Base-by-base conservation (phyloP, 2,113 vertebrate species). In the Centropus bengalensis region DNA sequence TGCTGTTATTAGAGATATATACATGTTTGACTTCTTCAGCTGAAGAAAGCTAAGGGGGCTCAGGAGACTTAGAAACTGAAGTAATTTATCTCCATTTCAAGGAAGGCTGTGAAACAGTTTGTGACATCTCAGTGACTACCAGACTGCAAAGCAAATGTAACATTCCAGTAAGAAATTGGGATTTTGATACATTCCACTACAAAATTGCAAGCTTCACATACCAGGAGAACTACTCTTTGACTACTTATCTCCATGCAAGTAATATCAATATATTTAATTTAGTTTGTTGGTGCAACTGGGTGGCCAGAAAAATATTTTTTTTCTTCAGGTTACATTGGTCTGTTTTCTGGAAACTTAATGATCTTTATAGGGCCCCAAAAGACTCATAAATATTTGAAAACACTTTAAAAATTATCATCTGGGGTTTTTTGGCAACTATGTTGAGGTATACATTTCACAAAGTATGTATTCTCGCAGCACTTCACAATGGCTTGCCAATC, bases 301-400 rank as follows among this genome's bases (percentile, higher is more conserved):
- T 95, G 92, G 87, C 59, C 84, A 95, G 70, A 95, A 89, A 70
- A 86, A 82, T 49, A 22, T 12, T 94, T 89, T 91, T 91, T 95
- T 86, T 82, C 68, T 91, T 91, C 81, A 93, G 49, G 82, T 95
- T 94, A 81, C 60, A 67, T 28, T 73, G 33, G n/a, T 64, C 80
- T 94, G 81, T 90, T 93, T 94, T 87, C 86, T 95, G 80, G 68
- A 91, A 94, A 91, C 56, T 12, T 55, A 85, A 58, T 66, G 23
- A 40, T 76, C 76, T 95, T 95, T 92, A 89, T 54, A 76, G 45
- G 81, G 64, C 62, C 89, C 47, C 71, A 12, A 67, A 86, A 92
- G 87, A 89, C 56, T 20, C 78, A 91, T 91, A 96, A 95, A 92
- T 94, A 95, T 73, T 81, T 96, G 86, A 79, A 95, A 97, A 91